phyloP scores from a whole-genome alignment of 1,140 invertebrate species.

The Halesus radiatus region DNA sequence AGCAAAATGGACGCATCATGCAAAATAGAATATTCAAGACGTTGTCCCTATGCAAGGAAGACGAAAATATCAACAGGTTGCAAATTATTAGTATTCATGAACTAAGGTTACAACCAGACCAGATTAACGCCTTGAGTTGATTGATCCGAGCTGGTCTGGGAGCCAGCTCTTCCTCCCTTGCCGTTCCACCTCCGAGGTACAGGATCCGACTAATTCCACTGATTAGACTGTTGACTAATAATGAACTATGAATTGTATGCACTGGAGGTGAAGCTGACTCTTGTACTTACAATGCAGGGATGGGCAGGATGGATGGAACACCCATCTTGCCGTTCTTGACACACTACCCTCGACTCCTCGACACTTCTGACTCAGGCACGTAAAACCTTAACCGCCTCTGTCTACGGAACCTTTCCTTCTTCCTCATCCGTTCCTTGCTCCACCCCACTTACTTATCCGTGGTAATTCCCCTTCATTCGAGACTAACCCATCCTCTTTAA shows the following conservation, averaged over 20 bases:
- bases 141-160: too few relatives aligned
- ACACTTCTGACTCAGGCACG: slow-evolving; percentile 57
- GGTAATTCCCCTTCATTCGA: too few relatives aligned
- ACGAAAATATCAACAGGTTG: too few relatives aligned
- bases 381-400: slow-evolving; percentile 53
- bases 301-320: slow-evolving; percentile 55
- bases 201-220: slow-evolving; percentile 25
- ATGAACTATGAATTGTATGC: slow-evolving; percentile 50
- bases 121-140: too few relatives aligned
- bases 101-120: too few relatives aligned
- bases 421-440: not conserved
- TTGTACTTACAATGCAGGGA: slow-evolving; percentile 55
- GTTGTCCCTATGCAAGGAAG: too few relatives aligned
- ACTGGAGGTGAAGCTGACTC: slow-evolving; percentile 54
- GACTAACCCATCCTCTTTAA: too few relatives aligned
- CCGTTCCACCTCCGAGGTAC: slow-evolving; percentile 19
- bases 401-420: not conserved
- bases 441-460: not conserved
- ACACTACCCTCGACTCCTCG: slow-evolving; percentile 54
- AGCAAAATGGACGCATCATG: not conserved
- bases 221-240: slow-evolving; percentile 49
- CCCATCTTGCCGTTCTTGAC: slow-evolving; percentile 54
- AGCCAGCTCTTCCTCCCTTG: not conserved
- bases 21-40: too few relatives aligned
- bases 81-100: too few relatives aligned